Percentiles rank a stretch among this genome's conserved stretches.
phyloP scores from a whole-genome alignment of 2,888 invertebrate genomes.

The Platycheirus rosarum region DNA sequence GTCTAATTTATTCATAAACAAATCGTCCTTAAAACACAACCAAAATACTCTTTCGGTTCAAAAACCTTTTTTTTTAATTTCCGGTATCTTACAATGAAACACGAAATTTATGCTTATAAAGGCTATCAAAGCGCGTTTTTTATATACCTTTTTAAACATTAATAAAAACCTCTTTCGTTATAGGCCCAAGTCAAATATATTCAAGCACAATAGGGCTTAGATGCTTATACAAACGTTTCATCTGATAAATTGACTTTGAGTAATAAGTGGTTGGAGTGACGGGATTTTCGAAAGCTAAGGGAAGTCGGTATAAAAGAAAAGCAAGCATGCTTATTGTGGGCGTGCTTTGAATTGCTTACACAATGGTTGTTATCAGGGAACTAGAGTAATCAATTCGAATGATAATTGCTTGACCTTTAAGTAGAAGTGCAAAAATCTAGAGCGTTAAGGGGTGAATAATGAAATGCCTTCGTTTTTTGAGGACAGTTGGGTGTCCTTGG shows the following conservation, averaged over 20 bases:
- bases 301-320: not conserved
- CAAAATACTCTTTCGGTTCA: not conserved
- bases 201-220: no score
- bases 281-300: not conserved
- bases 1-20: conserved; percentile 3
- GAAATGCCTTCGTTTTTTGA: conserved; percentile 14
- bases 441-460: not conserved
- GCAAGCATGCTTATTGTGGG: conserved; percentile 23
- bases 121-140: not conserved
- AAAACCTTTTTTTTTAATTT: not conserved
- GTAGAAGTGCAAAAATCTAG: not conserved
- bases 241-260: not conserved
- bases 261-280: not conserved
- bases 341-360: conserved; percentile 53
- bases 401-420: conserved; percentile 61
- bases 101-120: not conserved
- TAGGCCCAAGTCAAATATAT: not conserved
- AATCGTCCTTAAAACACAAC: not conserved
- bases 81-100: not conserved
- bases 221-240: not conserved
- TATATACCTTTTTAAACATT: not conserved
- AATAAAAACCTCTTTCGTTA: not conserved
- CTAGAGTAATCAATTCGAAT: conserved; percentile 46
- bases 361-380: conserved; percentile 25
- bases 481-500: not conserved